Evolutionary conservation across 2,113 vertebrate species (phyloP), one percentile per base, ranked within the genome.

Genomic region (Danio rerio): DNA sequence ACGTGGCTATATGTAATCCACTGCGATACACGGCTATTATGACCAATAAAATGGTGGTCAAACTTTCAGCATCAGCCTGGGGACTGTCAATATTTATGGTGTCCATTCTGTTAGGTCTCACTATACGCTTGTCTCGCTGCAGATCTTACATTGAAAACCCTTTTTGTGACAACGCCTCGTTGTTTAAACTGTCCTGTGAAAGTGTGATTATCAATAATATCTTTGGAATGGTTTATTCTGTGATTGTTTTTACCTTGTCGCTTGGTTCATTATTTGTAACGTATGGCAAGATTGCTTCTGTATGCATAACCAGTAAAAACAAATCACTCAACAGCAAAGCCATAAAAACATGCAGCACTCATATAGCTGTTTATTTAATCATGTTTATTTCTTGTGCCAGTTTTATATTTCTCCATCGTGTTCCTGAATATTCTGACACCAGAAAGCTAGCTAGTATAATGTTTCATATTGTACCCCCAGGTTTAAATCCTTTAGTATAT

Each of bases 1-100:
- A 91, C 31, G 65, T 93, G 49, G 91, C 92, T 6, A 87, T 92
- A 81, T 92, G 90, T 52, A 87, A 85, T 49, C 88, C 90, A 0
- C 53, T 93, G 55, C 82, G 74, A 0, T 92, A 93, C 13, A 1
- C 81, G n/a, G 4, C 83, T 43, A 82, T 93, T 71, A 91, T 91
- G 88, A 90, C 81, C 43, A 45, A 16, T 65, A 45, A 66, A 74
- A 90, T 82, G 81, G 86, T 93, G 53, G 18, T 62, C 21, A 72
- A 13, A n/a, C 78, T 93, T 31, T 87, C 88, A 0, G 59, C 43
- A 11, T 10, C 0, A 0, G 90, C 89, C 1, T 93, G 92, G 92
- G 10, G 0, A 0, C 1, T 52, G 0, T 5, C 66, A 0, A 0
- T 90, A 0, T 0, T 88, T 0, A 0, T 83, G 2, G 89, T 90